phyloP scores from a whole-genome alignment of 2,888 invertebrate species.

The Prionchulus punctatus region DNA sequence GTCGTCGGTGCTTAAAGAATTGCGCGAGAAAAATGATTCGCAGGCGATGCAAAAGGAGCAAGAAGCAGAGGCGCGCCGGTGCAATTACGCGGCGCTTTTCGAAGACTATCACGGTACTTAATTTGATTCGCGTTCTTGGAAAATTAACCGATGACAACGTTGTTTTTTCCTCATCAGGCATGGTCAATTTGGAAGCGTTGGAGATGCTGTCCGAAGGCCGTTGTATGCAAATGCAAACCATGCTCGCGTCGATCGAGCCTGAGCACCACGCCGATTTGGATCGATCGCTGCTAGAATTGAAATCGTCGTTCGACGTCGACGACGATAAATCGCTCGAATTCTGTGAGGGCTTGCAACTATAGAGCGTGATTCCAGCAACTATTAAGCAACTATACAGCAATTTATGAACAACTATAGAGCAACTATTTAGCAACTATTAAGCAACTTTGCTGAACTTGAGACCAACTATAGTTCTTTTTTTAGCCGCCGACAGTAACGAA shows the following conservation, averaged over 20 bases:
- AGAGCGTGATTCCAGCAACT: too few species aligned
- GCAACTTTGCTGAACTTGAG: too few species aligned
- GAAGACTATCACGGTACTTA: conserved; percentile 73
- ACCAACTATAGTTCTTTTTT: too few species aligned
- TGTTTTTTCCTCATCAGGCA: conserved; percentile 38
- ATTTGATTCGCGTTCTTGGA: too few species aligned
- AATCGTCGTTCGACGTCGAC: not conserved
- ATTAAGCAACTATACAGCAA: too few species aligned
- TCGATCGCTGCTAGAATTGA: not conserved
- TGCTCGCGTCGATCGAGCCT: conserved; percentile 33
- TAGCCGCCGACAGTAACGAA: too few species aligned
- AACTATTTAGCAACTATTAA: too few species aligned
- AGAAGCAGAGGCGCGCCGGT: conserved; percentile 44
- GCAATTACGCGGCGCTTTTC: conserved; percentile 48
- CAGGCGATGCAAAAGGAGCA: conserved; percentile 38
- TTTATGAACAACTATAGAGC: too few species aligned
- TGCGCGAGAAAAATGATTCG: conserved; percentile 16
- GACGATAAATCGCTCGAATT: too few species aligned
- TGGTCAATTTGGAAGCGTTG: conserved; percentile 73
- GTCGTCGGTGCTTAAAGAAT: not conserved
- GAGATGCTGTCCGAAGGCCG: conserved; percentile 75
- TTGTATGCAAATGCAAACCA: conserved; percentile 52
- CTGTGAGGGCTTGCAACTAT: too few species aligned
- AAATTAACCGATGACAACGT: not conserved
- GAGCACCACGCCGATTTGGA: conserved; percentile 10